Percentiles rank a stretch among this genome's conserved stretches.
Conservation (phyloP, 2,888 invertebrate species). For the Machimus atricapillus region DNA sequence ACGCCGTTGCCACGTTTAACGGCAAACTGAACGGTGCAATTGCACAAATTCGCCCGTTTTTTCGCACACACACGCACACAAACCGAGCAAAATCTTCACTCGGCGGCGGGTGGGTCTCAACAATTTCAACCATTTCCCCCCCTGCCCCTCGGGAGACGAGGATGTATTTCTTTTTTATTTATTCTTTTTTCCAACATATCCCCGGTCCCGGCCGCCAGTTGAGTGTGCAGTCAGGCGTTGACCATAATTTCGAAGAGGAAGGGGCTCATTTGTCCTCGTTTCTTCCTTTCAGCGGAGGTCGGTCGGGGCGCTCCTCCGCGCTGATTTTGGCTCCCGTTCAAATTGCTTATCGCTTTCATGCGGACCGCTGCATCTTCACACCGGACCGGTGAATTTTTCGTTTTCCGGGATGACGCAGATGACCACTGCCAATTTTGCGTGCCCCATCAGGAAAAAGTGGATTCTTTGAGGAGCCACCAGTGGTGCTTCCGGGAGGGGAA, state of each 20-base stretch:
- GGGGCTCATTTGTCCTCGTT: conserved; percentile 33
- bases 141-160: background rate
- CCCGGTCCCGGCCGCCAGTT: background rate
- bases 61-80: background rate
- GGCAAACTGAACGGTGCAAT: background rate
- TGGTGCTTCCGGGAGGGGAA: background rate
- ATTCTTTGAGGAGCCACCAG: background rate
- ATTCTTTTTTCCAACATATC: background rate
- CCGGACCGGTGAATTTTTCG: background rate
- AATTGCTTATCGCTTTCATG: background rate
- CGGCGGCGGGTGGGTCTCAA: background rate
- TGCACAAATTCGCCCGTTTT: background rate
- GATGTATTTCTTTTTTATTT: background rate
- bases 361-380: background rate
- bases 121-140: background rate
- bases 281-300: conserved; percentile 2
- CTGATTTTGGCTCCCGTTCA: conserved; percentile 26
- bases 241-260: background rate
- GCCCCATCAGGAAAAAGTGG: background rate
- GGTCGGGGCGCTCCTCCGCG: background rate
- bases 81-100: background rate
- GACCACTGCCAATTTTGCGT: background rate
- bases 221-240: conserved; percentile 30
- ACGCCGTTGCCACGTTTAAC: conserved; percentile 31
- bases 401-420: background rate